Conservation (phyloP, 1,140 invertebrate genomes). For the Leguminivora glycinivorella region DNA sequence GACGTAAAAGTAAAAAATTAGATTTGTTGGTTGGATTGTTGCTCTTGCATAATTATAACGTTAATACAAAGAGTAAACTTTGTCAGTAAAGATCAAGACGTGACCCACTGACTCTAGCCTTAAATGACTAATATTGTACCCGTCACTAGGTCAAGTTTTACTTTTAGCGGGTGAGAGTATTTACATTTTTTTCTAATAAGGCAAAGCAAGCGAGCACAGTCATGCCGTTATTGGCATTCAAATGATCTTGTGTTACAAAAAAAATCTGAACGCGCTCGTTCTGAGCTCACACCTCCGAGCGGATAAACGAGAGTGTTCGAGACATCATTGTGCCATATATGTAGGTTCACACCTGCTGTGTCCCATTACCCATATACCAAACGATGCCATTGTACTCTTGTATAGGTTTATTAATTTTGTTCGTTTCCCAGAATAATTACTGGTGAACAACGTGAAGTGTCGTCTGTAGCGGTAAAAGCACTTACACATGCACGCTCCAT, state of each 20-base stretch:
- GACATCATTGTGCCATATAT: slow-evolving; percentile 40
- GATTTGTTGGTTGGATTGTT: slow-evolving; percentile 27
- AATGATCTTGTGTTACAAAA: slow-evolving; percentile 54
- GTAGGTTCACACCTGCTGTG: slow-evolving; percentile 42
- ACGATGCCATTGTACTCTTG: slow-evolving; percentile 42
- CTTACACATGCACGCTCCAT: neutral
- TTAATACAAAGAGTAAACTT: neutral
- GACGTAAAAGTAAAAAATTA: neutral
- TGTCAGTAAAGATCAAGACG: slow-evolving; percentile 44
- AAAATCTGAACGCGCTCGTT: slow-evolving; percentile 48
- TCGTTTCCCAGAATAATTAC: slow-evolving; percentile 17
- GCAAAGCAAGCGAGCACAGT: slow-evolving; percentile 47
- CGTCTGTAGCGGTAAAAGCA: neutral
- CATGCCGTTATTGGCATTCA: slow-evolving; percentile 57
- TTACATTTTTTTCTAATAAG: slow-evolving; percentile 48
- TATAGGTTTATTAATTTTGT: slow-evolving; percentile 37
- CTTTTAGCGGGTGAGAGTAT: slow-evolving; percentile 52
- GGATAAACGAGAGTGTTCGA: slow-evolving; percentile 56
- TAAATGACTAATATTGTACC: slow-evolving; percentile 33
- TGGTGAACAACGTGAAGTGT: neutral
- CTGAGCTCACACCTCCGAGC: slow-evolving; percentile 45
- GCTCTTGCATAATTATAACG: slow-evolving; percentile 19
- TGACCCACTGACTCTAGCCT: slow-evolving; percentile 39
- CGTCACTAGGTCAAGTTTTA: slow-evolving; percentile 44
- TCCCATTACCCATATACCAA: slow-evolving; percentile 41